Evolutionary conservation across 2,113 vertebrate genomes (phyloP), one percentile per base, ranked within the genome.

Genomic region (Albula goreensis): DNA sequence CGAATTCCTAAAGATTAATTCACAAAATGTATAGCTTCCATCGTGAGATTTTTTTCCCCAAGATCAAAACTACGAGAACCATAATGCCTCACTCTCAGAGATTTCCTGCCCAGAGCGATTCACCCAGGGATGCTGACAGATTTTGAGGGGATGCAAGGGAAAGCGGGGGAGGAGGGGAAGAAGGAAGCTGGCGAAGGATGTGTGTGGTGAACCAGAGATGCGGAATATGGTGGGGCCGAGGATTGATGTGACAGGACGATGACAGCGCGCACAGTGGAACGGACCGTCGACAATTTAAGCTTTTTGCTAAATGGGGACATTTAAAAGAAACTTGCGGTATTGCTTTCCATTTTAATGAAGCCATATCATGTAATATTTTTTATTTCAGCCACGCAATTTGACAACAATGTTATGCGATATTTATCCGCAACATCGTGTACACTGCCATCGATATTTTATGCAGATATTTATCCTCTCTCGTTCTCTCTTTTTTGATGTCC

Each of bases 131-230:
- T 87, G 81, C 83, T 82, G 78, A 85, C 82, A 80, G 89, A 86
- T 88, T 83, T 87, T 86, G 82, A 80, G 85, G 83, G 86, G 93
- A 94, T 95, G 95, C 93, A 92, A 84, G 91, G 90, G 87, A 89
- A 91, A 93, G 94, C 93, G 93, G 92, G 92, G 91, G 93, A 94
- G 91, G 90, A 87, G 90, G 92, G 90, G 91, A 91, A 78, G 91
- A 85, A 90, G 88, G 88, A 90, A 88, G 89, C 88, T 77, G 84
- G 90, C 88, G 89, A 91, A 86, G 85, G 85, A 86, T 88, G 91
- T 89, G 91, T 88, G 86, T 87, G 70, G 86, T 52, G 83, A 82
- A 11, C 22, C 70, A 90, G 86, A 91, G 93, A 95, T 93, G 94
- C 92, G 91, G 92, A 94, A 93, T 91, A 90, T 87, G 88, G 88